Evolutionary conservation across 1,140 invertebrate species (phyloP).

Genomic region (Ctenoplectra terminalis): DNA sequence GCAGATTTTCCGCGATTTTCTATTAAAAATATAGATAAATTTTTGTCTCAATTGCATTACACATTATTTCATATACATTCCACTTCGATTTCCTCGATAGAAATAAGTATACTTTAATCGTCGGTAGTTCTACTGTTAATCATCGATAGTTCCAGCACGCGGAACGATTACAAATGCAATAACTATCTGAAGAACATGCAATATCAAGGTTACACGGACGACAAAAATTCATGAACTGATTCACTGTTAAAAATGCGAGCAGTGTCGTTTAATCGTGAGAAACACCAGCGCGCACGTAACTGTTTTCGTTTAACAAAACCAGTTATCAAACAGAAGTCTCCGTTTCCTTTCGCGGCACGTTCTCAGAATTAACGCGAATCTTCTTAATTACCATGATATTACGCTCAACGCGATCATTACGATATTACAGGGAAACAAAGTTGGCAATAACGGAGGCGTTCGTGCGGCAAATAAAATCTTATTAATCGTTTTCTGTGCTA

Average conservation of each 20-base stretch:
- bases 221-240: neutral
- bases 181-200: no score
- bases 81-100: no score
- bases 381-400: neutral
- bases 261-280: neutral
- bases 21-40: no score
- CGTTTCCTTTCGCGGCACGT: neutral
- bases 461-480: neutral
- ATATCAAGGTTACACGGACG: no score
- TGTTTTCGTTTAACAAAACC: slow-evolving; percentile 7
- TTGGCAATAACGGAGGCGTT: neutral
- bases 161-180: no score
- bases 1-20: no score
- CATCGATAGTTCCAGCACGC: no score
- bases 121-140: no score
- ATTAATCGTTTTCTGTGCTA: neutral
- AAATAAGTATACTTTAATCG: no score
- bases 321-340: neutral
- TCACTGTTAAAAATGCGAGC: neutral
- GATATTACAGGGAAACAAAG: neutral
- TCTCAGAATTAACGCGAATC: neutral
- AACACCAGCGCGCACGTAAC: neutral
- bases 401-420: neutral
- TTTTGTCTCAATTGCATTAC: no score
- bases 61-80: no score